Conservation (phyloP, 2,888 invertebrate genomes). For the Sphaerophoria rueppellii region DNA sequence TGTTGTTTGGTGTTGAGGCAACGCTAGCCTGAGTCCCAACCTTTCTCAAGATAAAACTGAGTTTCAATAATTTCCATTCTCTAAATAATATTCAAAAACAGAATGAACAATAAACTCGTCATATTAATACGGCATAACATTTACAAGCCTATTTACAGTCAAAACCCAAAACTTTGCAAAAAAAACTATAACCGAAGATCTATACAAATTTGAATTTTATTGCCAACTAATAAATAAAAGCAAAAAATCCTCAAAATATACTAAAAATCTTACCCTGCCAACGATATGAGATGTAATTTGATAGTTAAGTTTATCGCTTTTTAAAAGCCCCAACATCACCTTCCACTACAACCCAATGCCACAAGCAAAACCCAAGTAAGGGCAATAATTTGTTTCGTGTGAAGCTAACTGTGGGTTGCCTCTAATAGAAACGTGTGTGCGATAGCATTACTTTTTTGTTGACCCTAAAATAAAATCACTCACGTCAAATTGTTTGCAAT, state of each 20-base stretch:
- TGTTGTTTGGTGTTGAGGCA: too few relatives aligned
- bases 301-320: conserved; percentile 42
- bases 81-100: background rate
- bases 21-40: too few relatives aligned
- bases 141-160: conserved; percentile 2
- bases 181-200: background rate
- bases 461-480: conserved; percentile 67
- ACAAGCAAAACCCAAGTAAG: background rate
- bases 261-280: background rate
- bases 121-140: conserved; percentile 4
- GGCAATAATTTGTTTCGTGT: conserved; percentile 33
- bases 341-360: background rate
- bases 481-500: conserved; percentile 63
- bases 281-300: conserved; percentile 33
- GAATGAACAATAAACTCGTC: conserved; percentile 5
- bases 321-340: conserved; percentile 14
- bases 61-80: background rate
- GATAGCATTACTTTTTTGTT: conserved; percentile 36
- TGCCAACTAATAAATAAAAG: background rate
- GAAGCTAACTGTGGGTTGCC: conserved; percentile 33
- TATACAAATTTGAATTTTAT: conserved; percentile 28
- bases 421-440: conserved; percentile 57
- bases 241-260: background rate
- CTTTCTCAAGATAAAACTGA: background rate
- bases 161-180: background rate